Evolutionary conservation across 1,140 invertebrate genomes (phyloP).

Genomic region (Stenopsyche tienmushanensis): DNA sequence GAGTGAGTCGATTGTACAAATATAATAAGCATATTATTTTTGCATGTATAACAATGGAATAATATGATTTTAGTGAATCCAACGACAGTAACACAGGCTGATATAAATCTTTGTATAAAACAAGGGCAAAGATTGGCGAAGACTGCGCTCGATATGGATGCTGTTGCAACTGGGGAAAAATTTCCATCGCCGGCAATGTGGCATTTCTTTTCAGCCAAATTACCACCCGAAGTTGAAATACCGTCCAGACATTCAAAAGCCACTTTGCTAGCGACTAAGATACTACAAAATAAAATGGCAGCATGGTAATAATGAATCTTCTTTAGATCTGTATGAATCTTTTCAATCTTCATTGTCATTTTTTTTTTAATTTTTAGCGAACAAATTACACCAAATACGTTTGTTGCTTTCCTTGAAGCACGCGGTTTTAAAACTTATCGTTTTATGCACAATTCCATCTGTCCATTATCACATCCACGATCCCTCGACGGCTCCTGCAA

Average conservation of each 20-base stretch:
- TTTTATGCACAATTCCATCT: too few species aligned
- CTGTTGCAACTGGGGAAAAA: background rate
- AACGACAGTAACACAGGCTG: conserved; percentile 16
- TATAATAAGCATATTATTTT: too few species aligned
- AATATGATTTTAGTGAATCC: background rate
- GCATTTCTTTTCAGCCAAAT: conserved; percentile 24
- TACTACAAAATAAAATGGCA: conserved; percentile 36
- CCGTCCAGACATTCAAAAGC: conserved; percentile 18
- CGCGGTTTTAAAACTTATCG: conserved; percentile 5
- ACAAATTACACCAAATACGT: conserved; percentile 34
- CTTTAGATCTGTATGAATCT: too few species aligned
- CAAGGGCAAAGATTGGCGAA: conserved; percentile 26
- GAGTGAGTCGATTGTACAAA: too few species aligned
- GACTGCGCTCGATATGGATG: background rate
- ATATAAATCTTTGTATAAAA: conserved; percentile 24
- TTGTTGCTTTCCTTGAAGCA: conserved; percentile 26
- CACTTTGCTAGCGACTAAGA: conserved; percentile 28
- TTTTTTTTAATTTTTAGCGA: conserved; percentile 34
- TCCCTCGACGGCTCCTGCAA: conserved; percentile 27
- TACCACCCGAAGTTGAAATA: background rate
- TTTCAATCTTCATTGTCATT: too few species aligned
- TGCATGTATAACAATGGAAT: too few species aligned
- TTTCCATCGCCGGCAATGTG: conserved; percentile 26
- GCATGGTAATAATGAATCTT: conserved; percentile 20
- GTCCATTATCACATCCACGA: background rate